These are phyloP conservation scores for Tetrao urogallus DNA, from an alignment of 2,113 vertebrate species.

Conservation along the genomic window DNA sequence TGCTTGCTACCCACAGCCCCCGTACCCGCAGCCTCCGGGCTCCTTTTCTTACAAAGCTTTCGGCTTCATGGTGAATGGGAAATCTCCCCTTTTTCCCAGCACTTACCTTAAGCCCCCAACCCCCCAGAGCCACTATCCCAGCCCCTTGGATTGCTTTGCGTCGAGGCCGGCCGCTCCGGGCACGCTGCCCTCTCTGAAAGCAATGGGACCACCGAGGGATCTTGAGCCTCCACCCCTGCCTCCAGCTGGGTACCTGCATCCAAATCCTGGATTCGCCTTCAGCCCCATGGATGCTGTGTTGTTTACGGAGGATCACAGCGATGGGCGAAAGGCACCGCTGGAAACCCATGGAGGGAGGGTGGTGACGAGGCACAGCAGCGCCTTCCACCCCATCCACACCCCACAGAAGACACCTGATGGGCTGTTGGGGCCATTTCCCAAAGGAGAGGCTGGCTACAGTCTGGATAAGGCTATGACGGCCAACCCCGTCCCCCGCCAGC, in stretches of 20 bases:
- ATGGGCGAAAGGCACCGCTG: background rate
- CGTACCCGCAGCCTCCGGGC: slow-evolving; percentile 67
- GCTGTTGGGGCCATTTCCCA: fast-evolving
- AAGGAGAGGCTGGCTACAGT: background rate
- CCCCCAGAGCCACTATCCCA: slow-evolving; percentile 36
- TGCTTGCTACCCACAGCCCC: slow-evolving; percentile 65
- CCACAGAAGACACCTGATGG: background rate
- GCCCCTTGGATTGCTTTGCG: slow-evolving; percentile 63
- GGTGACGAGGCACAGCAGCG: slow-evolving; percentile 2
- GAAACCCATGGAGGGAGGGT: background rate
- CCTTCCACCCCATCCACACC: slow-evolving; percentile 64
- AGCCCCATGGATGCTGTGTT: fast-evolving
- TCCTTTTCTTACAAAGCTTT: slow-evolving; percentile 69
- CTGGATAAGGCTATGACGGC: background rate
- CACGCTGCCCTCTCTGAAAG: slow-evolving; percentile 29
- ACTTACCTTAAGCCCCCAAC: slow-evolving; percentile 67
- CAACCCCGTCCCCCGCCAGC: background rate
- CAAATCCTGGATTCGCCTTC: background rate
- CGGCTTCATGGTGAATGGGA: background rate
- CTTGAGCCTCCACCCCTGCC: slow-evolving; percentile 61
- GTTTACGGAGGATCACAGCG: fast-evolving
- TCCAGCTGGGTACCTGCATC: slow-evolving; percentile 56
- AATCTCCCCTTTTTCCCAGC: background rate
- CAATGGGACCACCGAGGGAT: background rate
- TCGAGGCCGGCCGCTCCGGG: background rate